A percentile compares a stretch with the other conserved stretches of the same genome.
These are phyloP conservation scores for Felis chaus DNA, from an alignment of 2,113 vertebrate species.

Conservation along the genomic window DNA sequence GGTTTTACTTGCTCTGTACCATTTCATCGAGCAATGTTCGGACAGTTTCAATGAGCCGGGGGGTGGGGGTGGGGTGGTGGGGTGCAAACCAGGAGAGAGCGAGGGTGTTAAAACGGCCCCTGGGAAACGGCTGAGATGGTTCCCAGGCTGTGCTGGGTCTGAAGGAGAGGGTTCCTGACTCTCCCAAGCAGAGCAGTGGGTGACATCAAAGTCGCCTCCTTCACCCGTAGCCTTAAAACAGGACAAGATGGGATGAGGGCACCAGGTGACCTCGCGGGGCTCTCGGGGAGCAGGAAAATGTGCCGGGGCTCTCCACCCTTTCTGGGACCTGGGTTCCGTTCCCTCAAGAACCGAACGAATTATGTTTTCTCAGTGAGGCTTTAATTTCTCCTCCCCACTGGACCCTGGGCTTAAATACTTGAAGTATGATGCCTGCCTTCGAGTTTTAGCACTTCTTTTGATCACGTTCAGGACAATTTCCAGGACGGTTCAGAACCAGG, in stretches of 20 bases:
- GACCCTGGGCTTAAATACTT: not conserved
- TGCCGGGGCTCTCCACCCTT: not conserved
- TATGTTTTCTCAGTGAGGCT: slow-evolving; percentile 39
- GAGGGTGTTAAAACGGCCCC: not conserved
- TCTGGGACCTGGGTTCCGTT: not conserved
- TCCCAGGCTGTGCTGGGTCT: not conserved
- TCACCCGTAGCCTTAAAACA: slow-evolving; percentile 84
- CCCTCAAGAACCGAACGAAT: slow-evolving; percentile 43
- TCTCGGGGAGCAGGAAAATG: slow-evolving; percentile 48
- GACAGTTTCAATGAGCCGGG: not conserved
- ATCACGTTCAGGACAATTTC: not conserved
- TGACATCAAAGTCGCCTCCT: not conserved
- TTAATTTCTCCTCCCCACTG: not conserved
- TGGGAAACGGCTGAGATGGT: not conserved
- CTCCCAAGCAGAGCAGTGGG: not conserved
- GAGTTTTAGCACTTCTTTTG: too few species aligned
- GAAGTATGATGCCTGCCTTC: too few species aligned
- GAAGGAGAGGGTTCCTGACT: not conserved
- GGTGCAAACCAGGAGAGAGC: not conserved
- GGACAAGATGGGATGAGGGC: slow-evolving; percentile 75
- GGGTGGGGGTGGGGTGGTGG: not conserved
- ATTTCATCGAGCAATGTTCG: not conserved
- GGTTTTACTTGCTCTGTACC: not conserved
- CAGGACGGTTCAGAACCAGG: not conserved
- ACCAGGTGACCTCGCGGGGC: not conserved